Base-by-base conservation (phyloP, 2,113 vertebrate species). In the Paraplagusia blochii region DNA sequence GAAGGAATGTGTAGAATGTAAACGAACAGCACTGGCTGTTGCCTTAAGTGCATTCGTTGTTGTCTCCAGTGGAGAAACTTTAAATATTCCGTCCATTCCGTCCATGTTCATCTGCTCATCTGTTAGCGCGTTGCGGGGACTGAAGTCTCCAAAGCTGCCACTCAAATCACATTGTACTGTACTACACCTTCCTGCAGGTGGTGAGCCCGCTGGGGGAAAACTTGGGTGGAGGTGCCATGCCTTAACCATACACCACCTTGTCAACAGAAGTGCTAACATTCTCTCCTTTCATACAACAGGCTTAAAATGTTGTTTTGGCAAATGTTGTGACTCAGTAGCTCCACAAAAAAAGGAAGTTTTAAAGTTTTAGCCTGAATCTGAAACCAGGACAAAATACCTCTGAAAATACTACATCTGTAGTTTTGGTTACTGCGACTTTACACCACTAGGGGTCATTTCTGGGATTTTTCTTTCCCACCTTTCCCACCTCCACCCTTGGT, bases 1-100 rank as follows among this genome's bases (percentile, higher is more conserved):
- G 12, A 4, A 29, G 35, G 17, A 34, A 17, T 12, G 16, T 48
- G 42, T 29, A 50, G 69, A 80, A 77, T 69, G 74, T 63, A 65
- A 80, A 70, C 53, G 61, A 43, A 57, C 39, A 4, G n/a, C 8
- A 5, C 7, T 43, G 46, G 35, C 18, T 33, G 47, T 13, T 44
- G 35, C 1, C 1, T 22, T 42, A 0, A 4, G 51, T 47, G 49
- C 61, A 40, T 66, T 66, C 57, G 1, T 44, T 22, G 53, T 17
- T 19, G 18, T 35, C 35, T n/a, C n/a, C 7, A 6, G 35, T 44
- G 40, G 33, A 44, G 40, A 54, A n/a, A n/a, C n/a, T n/a, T n/a
- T n/a, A n/a, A n/a, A n/a, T n/a, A n/a, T n/a, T n/a, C n/a, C n/a
- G n/a, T n/a, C n/a, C n/a, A n/a, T n/a, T n/a, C n/a, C n/a, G n/a